Evolutionary conservation across 2,888 invertebrate genomes (phyloP).

Genomic region (Phalera bucephala): DNA sequence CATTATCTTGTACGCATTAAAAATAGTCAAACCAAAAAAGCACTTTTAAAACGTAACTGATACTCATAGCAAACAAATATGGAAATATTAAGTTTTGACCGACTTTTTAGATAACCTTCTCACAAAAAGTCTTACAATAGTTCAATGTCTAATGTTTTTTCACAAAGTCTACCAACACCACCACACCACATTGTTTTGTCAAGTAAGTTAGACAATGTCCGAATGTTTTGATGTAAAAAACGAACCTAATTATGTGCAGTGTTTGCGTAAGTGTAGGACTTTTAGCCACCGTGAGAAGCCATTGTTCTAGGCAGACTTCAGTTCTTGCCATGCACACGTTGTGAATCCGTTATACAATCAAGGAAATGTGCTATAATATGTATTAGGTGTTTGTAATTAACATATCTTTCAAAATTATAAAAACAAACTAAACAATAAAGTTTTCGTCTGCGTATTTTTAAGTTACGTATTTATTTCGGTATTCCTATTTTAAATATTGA

Average conservation of each 20-base stretch:
- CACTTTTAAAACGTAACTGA: no score
- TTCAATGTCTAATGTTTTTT: conserved; percentile 42
- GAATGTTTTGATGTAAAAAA: conserved; percentile 49
- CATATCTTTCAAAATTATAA: conserved; percentile 11
- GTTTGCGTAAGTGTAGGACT: conserved; percentile 64
- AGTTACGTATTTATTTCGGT: not conserved
- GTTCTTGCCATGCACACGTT: conserved; percentile 51
- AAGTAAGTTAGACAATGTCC: conserved; percentile 55
- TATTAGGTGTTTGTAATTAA: conserved; percentile 25
- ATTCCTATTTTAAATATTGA: no score
- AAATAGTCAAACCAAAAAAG: no score
- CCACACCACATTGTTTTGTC: conserved; percentile 52
- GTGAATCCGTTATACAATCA: conserved; percentile 60
- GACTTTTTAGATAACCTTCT: conserved; percentile 37
- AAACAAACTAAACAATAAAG: conserved; percentile 5
- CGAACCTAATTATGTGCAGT: conserved; percentile 56
- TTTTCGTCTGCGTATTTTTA: conserved; percentile 6
- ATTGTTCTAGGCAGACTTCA: conserved; percentile 40
- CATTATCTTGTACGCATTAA: no score
- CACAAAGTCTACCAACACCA: no score
- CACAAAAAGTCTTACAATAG: conserved; percentile 39
- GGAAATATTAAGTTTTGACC: no score
- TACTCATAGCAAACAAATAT: no score
- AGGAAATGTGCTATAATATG: conserved; percentile 50
- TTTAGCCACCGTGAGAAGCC: conserved; percentile 47